Evolutionary conservation across 2,113 vertebrate species (phyloP).

Genomic region (Empidonax alnorum): DNA sequence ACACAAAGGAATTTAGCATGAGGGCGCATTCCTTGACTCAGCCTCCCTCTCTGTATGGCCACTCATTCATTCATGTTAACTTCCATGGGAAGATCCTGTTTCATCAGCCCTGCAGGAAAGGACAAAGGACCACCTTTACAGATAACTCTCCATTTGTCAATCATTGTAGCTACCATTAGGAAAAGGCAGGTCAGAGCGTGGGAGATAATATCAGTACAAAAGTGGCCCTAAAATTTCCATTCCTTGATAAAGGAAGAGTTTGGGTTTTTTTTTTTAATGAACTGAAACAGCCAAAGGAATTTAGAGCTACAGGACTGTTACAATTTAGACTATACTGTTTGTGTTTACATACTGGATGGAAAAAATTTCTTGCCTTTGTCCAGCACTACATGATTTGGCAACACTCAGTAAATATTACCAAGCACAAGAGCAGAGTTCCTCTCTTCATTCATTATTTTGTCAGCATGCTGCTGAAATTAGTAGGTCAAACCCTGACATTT

Average conservation of each 20-base stretch:
- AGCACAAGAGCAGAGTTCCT: neutral
- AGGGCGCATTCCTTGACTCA: neutral
- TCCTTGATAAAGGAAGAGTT: neutral
- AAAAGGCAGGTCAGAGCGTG: neutral
- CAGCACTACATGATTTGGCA: neutral
- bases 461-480: constrained; percentile 1
- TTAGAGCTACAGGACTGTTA: neutral
- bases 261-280: neutral
- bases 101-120: neutral
- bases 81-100: neutral
- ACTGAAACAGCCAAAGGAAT: neutral
- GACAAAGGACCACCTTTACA: neutral
- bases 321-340: neutral
- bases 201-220: neutral
- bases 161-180: neutral
- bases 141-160: fast-evolving
- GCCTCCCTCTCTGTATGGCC: neutral
- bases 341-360: neutral
- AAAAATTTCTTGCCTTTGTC: neutral
- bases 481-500: constrained; percentile 1
- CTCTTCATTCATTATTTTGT: constrained; percentile 7
- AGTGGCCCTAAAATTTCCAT: neutral
- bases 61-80: neutral
- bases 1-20: neutral
- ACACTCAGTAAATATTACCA: neutral